Evolutionary conservation across 2,888 invertebrate species (phyloP).

Genomic region (Osmoderma eremita): DNA sequence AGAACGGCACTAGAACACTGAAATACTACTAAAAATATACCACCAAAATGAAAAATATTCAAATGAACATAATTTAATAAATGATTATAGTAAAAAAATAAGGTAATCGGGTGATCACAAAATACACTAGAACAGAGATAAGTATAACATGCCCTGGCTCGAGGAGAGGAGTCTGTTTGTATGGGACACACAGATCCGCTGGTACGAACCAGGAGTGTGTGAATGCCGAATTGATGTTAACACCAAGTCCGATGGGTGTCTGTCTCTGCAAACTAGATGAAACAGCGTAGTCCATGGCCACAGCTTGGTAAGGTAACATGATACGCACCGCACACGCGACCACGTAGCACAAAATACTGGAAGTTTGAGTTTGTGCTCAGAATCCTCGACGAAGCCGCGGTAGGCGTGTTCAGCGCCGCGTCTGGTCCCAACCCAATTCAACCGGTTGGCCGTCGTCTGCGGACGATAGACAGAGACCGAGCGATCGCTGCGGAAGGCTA

Average conservation of each 20-base stretch:
- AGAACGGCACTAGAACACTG: conserved; percentile 26
- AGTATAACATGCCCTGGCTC: conserved; percentile 90
- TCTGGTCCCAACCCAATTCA: conserved; percentile 51
- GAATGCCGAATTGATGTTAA: conserved; percentile 81
- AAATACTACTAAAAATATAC: conserved; percentile 30
- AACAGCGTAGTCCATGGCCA: conserved; percentile 87
- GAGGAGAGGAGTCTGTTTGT: conserved; percentile 83
- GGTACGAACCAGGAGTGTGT: conserved; percentile 96
- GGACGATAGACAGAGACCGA: conserved; percentile 53
- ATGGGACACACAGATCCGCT: conserved; percentile 92
- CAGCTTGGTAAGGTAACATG: conserved; percentile 89
- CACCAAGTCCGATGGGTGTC: conserved; percentile 63
- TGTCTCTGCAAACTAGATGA: conserved; percentile 61
- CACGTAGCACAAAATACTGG: conserved; percentile 48
- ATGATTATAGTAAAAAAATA: conserved; percentile 9
- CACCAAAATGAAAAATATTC: conserved; percentile 21
- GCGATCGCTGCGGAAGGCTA: conserved; percentile 58
- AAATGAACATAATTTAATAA: not conserved
- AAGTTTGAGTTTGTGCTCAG: conserved; percentile 35
- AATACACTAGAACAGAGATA: conserved; percentile 54
- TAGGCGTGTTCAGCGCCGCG: conserved; percentile 25
- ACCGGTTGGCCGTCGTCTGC: conserved; percentile 63
- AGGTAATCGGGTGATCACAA: conserved; percentile 27
- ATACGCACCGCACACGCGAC: conserved; percentile 46
- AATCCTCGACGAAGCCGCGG: conserved; percentile 27